Evolutionary conservation across 2,888 invertebrate species (phyloP), one percentile per base, ranked within the genome.

Genomic region (Lampropteryx suffumata): DNA sequence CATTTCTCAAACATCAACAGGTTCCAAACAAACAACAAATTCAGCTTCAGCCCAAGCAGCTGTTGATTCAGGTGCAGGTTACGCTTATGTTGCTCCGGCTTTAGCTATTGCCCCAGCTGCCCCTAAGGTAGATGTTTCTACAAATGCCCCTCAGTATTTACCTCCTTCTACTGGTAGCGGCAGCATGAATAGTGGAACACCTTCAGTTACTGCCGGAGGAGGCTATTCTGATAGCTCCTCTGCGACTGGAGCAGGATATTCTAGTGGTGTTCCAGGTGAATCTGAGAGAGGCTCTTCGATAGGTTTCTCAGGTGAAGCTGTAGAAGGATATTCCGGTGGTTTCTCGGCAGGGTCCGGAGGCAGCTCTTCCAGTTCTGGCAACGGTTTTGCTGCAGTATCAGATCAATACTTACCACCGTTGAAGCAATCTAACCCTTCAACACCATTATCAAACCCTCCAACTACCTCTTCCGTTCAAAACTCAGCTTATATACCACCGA

Each of bases 111-210:
- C 35, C 10, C 24, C 40, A 10, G 27, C 29, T 6, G 32, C 40
- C 54, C 37, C 47, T 63, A 55, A 50, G 40, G 28, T 51, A 51
- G 40, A 47, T 27, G 68, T 72, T 9, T 85, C 85, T 9, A 85
- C 84, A 12, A 85, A 71, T 50, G 85, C 83, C 32, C 84, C 84
- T 9, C 71, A 70, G 61, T 88, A 87, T 65, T 73, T 87, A 49
- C 87, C 86, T 5, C 87, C 87, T 3, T 39, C 44, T 12, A 49
- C 45, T 27, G 55, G 51, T 11, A 61, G 61, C 41, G 49, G 44
- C 17, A 40, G 51, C 28, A 37, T 17, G 3, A 48, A 39, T 41
- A 12, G 29, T 17, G 32, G 36, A 33, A 24, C 17, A 29, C 6
- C 55, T 32, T 26, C 36, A 44, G 36, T 27, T 26, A 33, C 42